Percentiles rank a stretch among this genome's conserved stretches.
Evolutionary conservation across 2,113 vertebrate species (phyloP).

Genomic region (Crotalus helleri): DNA sequence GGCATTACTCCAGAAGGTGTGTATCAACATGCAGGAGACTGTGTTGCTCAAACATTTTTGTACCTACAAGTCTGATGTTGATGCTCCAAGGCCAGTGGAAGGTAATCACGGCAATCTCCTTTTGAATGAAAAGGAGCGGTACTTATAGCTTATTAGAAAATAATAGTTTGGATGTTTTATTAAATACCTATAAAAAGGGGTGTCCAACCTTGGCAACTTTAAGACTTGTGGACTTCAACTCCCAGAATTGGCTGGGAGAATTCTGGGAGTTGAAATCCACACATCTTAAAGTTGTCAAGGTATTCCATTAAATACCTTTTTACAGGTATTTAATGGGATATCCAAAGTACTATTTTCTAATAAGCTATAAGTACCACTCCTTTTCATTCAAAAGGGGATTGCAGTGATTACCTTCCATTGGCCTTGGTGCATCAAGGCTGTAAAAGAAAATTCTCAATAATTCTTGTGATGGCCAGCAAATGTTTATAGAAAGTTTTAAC

Average conservation of each 20-base stretch:
- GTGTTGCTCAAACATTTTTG: neutral
- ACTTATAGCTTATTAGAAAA: neutral
- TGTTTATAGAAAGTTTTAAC: conserved; percentile 14
- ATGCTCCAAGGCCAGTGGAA: neutral
- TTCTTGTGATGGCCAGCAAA: neutral
- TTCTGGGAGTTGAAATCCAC: neutral
- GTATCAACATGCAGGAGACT: neutral
- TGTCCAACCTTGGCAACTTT: neutral
- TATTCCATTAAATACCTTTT: neutral
- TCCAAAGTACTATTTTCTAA: neutral
- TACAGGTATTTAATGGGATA: neutral
- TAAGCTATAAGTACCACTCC: neutral
- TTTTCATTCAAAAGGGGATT: neutral
- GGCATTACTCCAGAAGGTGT: too few species aligned
- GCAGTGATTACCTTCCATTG: neutral
- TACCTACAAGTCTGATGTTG: neutral
- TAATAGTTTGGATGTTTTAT: neutral
- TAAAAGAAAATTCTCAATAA: neutral
- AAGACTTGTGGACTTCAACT: neutral
- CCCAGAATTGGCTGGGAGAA: neutral
- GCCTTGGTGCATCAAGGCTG: neutral
- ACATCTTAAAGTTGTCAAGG: neutral
- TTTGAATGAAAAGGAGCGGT: neutral
- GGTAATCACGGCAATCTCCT: too few species aligned
- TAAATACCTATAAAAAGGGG: neutral